These are phyloP conservation scores for Psix sp. DNA, from an alignment of 1,140 invertebrate species.

Conservation along the genomic window DNA sequence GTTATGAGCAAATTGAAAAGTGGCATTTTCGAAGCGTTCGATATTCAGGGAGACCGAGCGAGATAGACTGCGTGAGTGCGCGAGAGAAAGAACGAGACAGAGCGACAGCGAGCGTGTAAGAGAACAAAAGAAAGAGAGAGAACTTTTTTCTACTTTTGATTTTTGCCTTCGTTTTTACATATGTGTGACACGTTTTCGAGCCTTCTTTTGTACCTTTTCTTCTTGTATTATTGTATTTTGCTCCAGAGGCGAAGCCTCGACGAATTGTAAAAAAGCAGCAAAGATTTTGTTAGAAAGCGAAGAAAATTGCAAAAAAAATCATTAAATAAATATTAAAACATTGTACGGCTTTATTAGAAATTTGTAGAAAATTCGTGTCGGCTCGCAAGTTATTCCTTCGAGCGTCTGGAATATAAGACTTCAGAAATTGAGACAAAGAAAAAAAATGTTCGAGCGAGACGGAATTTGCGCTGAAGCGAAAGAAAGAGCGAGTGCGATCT, in stretches of 20 bases:
- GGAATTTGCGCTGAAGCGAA: conserved; percentile 7
- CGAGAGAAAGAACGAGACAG: conserved; percentile 17
- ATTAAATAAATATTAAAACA: conserved; percentile 16
- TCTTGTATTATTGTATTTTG: conserved; percentile 18
- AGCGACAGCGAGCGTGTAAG: too few relatives aligned
- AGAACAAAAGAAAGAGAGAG: conserved; percentile 2
- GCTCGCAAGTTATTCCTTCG: conserved; percentile 55
- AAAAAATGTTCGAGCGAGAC: conserved; percentile 8
- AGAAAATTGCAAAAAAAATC: conserved; percentile 7
- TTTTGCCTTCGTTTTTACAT: conserved; percentile 6
- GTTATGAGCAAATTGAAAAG: conserved; percentile 13
- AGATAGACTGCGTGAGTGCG: conserved; percentile 8
- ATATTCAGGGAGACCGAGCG: conserved; percentile 39
- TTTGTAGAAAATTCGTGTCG: conserved; percentile 36
- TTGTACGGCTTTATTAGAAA: conserved; percentile 33
- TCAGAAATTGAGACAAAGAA: conserved; percentile 6
- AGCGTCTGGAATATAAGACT: conserved; percentile 40
- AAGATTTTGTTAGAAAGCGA: neutral
- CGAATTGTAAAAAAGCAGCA: conserved; percentile 26
- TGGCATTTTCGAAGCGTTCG: conserved; percentile 54
- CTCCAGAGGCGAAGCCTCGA: conserved; percentile 26
- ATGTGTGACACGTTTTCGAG: conserved; percentile 19
- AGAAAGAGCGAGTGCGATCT: conserved; percentile 14
- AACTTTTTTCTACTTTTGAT: conserved; percentile 7
- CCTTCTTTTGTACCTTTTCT: conserved; percentile 10